These are phyloP conservation scores for Atherix ibis DNA, from an alignment of 2,888 invertebrate species.

Conservation along the genomic window DNA sequence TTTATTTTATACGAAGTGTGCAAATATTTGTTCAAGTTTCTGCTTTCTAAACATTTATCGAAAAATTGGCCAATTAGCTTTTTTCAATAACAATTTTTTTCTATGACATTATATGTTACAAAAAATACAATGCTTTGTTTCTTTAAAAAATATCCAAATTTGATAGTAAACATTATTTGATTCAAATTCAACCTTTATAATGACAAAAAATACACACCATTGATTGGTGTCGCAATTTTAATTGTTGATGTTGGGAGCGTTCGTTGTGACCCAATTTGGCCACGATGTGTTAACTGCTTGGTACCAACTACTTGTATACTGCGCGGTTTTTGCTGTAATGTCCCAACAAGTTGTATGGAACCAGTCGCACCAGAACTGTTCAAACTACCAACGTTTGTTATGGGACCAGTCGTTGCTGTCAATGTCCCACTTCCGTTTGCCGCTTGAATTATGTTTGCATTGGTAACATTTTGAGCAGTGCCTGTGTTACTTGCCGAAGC, in stretches of 20 bases:
- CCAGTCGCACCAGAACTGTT: conserved; percentile 10
- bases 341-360: conserved; percentile 24
- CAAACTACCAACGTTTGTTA: conserved; percentile 8
- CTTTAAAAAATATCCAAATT: too few species aligned
- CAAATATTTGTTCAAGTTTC: too few species aligned
- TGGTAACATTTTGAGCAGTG: conserved; percentile 7
- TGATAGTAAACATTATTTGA: too few species aligned
- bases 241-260: conserved; percentile 27
- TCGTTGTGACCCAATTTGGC: conserved; percentile 19
- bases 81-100: too few species aligned
- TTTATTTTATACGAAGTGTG: too few species aligned
- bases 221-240: conserved; percentile 27
- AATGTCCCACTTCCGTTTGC: conserved; percentile 7
- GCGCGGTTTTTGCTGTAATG: conserved; percentile 27
- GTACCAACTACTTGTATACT: conserved; percentile 30
- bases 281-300: conserved; percentile 25
- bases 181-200: too few species aligned
- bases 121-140: too few species aligned
- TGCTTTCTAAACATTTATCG: too few species aligned
- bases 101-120: too few species aligned
- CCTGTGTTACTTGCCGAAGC: conserved; percentile 14
- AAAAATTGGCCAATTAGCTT: too few species aligned
- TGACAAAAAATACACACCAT: conserved; percentile 19
- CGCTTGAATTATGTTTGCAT: conserved; percentile 9
- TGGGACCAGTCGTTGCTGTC: not conserved